These are phyloP conservation scores for Nerophis ophidion DNA, from an alignment of 2,113 vertebrate species.

Conservation along the genomic window DNA sequence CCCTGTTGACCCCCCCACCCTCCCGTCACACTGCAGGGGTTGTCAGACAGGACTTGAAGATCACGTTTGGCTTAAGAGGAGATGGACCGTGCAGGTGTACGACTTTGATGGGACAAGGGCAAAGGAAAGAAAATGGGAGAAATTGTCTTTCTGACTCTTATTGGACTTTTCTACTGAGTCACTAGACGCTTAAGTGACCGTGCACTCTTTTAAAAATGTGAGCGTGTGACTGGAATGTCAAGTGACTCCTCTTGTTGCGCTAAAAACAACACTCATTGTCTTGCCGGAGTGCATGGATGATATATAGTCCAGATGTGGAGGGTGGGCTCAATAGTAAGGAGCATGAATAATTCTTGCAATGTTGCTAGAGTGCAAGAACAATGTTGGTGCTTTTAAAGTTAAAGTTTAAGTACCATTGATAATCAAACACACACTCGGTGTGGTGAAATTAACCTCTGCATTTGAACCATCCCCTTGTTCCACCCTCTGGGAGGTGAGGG, in stretches of 20 bases:
- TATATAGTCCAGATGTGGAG: slow-evolving; percentile 22
- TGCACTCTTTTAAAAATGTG: slow-evolving; percentile 47
- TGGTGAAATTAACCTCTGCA: too few species aligned
- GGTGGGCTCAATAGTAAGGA: too few species aligned
- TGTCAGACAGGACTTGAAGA: slow-evolving; percentile 41
- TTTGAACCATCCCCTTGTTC: too few species aligned
- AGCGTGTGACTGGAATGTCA: slow-evolving; percentile 49
- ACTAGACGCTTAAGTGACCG: slow-evolving; percentile 25
- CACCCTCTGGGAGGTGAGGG: too few species aligned
- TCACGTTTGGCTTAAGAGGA: slow-evolving; percentile 52
- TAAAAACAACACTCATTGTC: slow-evolving; percentile 45
- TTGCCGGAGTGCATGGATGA: slow-evolving; percentile 59
- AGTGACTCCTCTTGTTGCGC: slow-evolving; percentile 34
- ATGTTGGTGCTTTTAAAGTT: too few species aligned
- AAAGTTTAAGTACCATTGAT: too few species aligned
- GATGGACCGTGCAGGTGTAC: slow-evolving; percentile 28
- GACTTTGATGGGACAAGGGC: slow-evolving; percentile 47
- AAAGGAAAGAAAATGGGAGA: slow-evolving; percentile 22
- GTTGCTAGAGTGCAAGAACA: too few species aligned
- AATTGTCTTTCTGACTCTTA: slow-evolving; percentile 38
- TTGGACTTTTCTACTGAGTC: slow-evolving; percentile 39
- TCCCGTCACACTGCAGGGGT: slow-evolving; percentile 47
- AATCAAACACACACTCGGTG: too few species aligned
- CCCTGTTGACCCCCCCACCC: slow-evolving; percentile 35
- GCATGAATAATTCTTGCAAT: too few species aligned